Evolutionary conservation across 2,113 vertebrate species (phyloP).

Genomic region (Ctenodactylus gundi): DNA sequence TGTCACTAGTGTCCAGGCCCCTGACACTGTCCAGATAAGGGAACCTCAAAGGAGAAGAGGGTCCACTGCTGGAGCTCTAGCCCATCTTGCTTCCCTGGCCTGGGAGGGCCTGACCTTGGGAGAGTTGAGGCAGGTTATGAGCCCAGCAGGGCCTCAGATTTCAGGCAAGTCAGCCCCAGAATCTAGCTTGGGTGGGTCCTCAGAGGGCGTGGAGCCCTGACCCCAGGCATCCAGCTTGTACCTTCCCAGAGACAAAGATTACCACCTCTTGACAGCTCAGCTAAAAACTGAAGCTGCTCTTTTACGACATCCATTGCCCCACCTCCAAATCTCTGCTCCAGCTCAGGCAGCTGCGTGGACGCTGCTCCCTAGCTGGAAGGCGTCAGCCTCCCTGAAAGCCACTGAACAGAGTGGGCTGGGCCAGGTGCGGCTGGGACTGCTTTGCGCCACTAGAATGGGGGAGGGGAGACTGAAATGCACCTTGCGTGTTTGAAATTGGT

Average conservation of each 20-base stretch:
- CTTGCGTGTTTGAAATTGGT: neutral
- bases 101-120: neutral
- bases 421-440: neutral
- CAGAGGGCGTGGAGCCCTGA: neutral
- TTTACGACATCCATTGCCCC: neutral
- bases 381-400: neutral
- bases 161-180: neutral
- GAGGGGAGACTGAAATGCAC: neutral
- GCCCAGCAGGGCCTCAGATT: neutral
- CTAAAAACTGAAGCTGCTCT: neutral
- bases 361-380: neutral
- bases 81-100: neutral
- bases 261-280: neutral
- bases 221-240: neutral
- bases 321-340: neutral
- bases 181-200: neutral
- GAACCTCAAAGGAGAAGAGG: neutral
- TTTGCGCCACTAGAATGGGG: neutral
- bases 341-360: neutral
- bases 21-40: neutral
- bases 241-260: neutral
- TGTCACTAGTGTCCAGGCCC: neutral
- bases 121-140: too few species aligned
- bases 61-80: neutral
- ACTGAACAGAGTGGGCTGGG: neutral